Evolutionary conservation across 2,113 vertebrate genomes (phyloP).

Genomic region (Poeciliopsis turrubarensis): DNA sequence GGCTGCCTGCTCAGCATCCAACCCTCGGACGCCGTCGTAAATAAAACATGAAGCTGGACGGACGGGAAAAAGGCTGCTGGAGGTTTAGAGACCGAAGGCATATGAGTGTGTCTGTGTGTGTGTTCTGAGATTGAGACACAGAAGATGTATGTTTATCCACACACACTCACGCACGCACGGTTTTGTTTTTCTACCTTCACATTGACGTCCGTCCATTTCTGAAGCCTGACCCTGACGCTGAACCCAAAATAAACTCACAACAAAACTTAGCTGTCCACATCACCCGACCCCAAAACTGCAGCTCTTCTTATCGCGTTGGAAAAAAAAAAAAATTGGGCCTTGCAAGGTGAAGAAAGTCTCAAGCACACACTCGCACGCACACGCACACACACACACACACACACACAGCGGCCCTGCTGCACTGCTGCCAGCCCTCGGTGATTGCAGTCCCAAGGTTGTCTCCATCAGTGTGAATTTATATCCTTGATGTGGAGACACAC

Average conservation of each 20-base stretch:
- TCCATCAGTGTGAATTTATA: slow-evolving; percentile 57
- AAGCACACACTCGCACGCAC: slow-evolving; percentile 10
- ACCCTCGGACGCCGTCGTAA: slow-evolving; percentile 55
- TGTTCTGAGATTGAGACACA: slow-evolving; percentile 34
- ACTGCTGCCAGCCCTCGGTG: slow-evolving; percentile 30
- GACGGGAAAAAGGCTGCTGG: slow-evolving; percentile 44
- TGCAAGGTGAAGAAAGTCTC: too few relatives aligned
- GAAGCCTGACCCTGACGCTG: too few relatives aligned
- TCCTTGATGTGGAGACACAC: slow-evolving; percentile 35
- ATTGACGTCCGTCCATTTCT: too few relatives aligned
- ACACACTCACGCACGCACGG: too few relatives aligned
- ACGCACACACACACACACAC: too few relatives aligned
- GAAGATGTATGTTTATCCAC: too few relatives aligned
- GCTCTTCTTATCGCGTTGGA: too few relatives aligned
- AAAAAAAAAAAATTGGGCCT: too few relatives aligned
- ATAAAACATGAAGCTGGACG: slow-evolving; percentile 74
- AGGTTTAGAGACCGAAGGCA: slow-evolving; percentile 5
- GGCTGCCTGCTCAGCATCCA: slow-evolving; percentile 37
- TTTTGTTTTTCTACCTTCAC: too few relatives aligned
- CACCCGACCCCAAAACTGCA: too few relatives aligned
- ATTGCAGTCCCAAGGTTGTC: slow-evolving; percentile 49
- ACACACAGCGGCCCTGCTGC: slow-evolving; percentile 28
- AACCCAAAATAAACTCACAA: too few relatives aligned
- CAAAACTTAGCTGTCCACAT: too few relatives aligned
- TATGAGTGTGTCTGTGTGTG: neutral